phyloP scores from a whole-genome alignment of 2,888 invertebrate genomes.

The Oasisia sp. region DNA sequence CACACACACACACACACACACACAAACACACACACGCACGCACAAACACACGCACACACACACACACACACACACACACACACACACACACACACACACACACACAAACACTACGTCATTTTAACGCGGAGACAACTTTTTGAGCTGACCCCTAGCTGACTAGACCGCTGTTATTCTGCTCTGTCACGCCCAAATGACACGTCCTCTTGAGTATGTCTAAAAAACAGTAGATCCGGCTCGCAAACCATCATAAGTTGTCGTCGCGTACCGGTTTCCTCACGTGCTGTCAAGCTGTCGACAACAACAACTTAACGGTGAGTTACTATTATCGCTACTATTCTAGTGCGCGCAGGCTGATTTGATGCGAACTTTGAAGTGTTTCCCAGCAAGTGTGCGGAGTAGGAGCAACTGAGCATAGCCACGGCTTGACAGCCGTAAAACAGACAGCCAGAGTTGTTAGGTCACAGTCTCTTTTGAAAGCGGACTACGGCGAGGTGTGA shows the following conservation, averaged over 20 bases:
- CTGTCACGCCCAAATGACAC: background rate
- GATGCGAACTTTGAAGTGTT: background rate
- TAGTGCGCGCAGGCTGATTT: background rate
- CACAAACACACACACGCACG: too few species aligned
- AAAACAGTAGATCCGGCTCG: background rate
- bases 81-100: too few species aligned
- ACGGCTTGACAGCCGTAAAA: too few species aligned
- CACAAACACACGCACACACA: too few species aligned
- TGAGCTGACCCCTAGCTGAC: background rate
- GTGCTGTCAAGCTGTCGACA: background rate
- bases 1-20: too few species aligned
- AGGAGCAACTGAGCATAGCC: too few species aligned
- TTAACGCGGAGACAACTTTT: background rate
- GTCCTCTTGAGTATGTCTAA: background rate
- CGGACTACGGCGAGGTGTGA: too few species aligned
- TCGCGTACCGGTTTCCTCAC: background rate
- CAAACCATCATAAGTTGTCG: background rate
- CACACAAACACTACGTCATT: too few species aligned
- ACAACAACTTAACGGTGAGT: background rate
- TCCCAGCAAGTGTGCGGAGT: background rate
- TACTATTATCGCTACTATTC: background rate
- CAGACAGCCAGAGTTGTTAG: too few species aligned
- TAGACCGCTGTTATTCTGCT: background rate
- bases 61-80: too few species aligned
- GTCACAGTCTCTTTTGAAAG: too few species aligned